Percentiles rank a stretch among this genome's conserved stretches.
Conservation (phyloP, 2,113 vertebrate genomes). For the Vidua macroura region DNA sequence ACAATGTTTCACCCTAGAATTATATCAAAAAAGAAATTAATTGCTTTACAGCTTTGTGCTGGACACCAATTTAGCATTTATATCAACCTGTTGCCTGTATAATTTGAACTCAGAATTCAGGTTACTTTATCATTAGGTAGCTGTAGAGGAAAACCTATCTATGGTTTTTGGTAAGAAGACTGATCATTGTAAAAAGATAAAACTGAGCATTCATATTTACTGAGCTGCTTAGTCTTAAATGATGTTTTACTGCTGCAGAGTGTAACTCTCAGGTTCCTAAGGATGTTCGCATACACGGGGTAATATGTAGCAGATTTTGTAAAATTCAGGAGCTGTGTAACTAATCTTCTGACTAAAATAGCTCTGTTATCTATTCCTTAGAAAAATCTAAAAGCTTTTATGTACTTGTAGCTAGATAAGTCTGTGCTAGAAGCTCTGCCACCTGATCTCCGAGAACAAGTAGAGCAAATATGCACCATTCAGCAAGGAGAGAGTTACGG, state of each 20-base stretch:
- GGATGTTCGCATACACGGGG: not conserved
- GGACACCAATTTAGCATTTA: not conserved
- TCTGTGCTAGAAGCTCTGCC: constrained; percentile 93
- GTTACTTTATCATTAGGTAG: not conserved
- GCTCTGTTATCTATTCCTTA: not conserved
- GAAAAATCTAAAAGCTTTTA: not conserved
- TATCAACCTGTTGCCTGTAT: not conserved
- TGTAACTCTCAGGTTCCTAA: not conserved
- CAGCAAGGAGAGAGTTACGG: constrained; percentile 64
- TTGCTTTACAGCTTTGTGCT: not conserved
- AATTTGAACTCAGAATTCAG: not conserved
- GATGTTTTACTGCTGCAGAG: not conserved
- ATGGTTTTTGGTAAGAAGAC: not conserved
- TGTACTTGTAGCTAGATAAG: constrained; percentile 81
- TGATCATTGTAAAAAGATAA: not conserved
- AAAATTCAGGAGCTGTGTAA: not conserved
- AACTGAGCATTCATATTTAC: not conserved
- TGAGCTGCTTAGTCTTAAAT: not conserved
- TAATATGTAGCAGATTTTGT: fast-evolving
- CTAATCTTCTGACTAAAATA: not conserved
- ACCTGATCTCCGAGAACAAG: constrained; percentile 86
- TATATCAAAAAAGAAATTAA: not conserved
- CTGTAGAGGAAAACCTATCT: not conserved
- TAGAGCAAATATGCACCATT: constrained; percentile 80
- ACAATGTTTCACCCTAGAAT: not conserved